phyloP scores from a whole-genome alignment of 2,797 vertebrate genomes.

The Lateolabrax maculatus region DNA sequence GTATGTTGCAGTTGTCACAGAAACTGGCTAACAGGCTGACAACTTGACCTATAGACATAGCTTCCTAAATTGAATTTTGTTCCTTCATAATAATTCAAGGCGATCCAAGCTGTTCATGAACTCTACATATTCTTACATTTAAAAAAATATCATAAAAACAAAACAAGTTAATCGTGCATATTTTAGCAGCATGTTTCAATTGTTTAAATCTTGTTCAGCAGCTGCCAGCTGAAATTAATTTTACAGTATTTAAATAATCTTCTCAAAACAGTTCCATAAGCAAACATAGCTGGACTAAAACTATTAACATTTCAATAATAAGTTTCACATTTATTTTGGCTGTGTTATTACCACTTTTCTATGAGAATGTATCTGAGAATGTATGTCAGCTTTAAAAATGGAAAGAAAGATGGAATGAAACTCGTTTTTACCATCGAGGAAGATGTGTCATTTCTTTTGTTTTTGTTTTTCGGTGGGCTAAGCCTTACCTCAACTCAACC shows the following conservation, averaged over 20 bases:
- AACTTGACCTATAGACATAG: neutral
- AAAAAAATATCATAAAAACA: no score
- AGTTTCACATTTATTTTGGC: neutral
- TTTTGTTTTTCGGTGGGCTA: slow-evolving; percentile 3
- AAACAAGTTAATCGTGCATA: neutral
- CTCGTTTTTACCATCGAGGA: neutral
- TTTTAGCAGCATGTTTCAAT: neutral
- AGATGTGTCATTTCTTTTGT: neutral
- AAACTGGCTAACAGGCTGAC: slow-evolving; percentile 17
- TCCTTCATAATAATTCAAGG: neutral
- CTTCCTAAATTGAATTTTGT: neutral
- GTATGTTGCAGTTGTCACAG: neutral
- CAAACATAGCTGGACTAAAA: neutral
- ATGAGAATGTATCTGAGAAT: neutral
- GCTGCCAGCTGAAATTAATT: slow-evolving; percentile 2
- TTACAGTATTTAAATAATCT: slow-evolving; percentile 16
- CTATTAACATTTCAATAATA: neutral
- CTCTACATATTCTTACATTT: neutral
- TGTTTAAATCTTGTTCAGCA: neutral
- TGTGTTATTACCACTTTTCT: neutral
- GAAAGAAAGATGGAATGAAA: neutral
- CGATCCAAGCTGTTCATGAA: neutral
- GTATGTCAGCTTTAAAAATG: neutral
- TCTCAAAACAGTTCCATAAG: slow-evolving; percentile 5
- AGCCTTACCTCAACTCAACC: slow-evolving; percentile 7